Evolutionary conservation across 2,888 invertebrate species (phyloP), one percentile per base, ranked within the genome.

Genomic region (Polyploca ridens): DNA sequence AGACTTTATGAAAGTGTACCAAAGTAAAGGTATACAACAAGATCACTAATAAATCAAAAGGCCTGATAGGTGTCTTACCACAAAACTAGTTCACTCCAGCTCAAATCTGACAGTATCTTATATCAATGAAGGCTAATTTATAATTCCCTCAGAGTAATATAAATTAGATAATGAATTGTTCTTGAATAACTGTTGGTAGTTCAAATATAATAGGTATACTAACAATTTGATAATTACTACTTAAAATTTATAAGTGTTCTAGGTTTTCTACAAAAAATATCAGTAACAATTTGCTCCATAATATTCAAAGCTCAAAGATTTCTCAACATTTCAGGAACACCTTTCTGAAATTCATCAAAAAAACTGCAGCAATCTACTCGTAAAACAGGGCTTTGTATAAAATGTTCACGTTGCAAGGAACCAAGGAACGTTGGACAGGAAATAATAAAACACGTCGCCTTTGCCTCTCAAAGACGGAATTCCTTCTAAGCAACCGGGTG

Each of bases 371-470:
- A 54, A 75, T 67, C 62, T 64, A 68, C 44, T 67, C 65, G 63
- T 70, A 63, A 68, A 74, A 73, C 61, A 46, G 1, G 46, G 54
- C 19, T 54, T 54, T 54, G 19, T 54, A 54, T 54, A 54, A 16
- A 54, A 54, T 54, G 16, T 54, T 54, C 54, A 19, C 54, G 54
- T 54, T 54, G 54, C 54, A 64, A 63, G 66, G 65, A 71, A 68
- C 70, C 69, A 70, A 71, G 64, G 62, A 60, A 63, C 66, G 58
- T 14, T n/a, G 62, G 64, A 73, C 72, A 66, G 78, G 76, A 82
- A 81, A 82, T 79, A 81, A 82, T 84, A 84, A 79, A 82, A 79
- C 73, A 73, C 67, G 64, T 68, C 64, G 62, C 66, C 68, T 70
- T 69, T 66, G 64, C 63, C 64, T 68, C 67, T 73, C 70, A 71